Percentiles rank a stretch among this genome's conserved stretches.
These are phyloP conservation scores for Luidia sarsii DNA, from an alignment of 53 echinoderm and acorn worm genomes.

Conservation along the genomic window DNA sequence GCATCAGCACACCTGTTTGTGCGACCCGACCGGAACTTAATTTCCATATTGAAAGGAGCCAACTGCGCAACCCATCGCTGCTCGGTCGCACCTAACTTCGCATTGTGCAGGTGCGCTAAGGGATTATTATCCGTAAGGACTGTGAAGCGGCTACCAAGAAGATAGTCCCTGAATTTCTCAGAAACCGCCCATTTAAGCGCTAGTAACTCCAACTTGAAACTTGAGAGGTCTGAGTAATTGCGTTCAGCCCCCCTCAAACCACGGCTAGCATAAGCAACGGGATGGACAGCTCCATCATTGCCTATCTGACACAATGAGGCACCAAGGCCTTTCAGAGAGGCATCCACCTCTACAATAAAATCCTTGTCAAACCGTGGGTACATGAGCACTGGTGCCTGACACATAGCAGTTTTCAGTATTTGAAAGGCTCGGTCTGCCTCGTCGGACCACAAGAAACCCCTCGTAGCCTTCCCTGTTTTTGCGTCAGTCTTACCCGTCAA, in stretches of 20 bases:
- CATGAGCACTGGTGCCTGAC: neutral
- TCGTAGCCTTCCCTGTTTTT: no score
- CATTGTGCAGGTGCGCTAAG: neutral
- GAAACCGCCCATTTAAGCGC: conserved; percentile 49
- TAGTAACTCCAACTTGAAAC: conserved; percentile 36
- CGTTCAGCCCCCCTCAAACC: no score
- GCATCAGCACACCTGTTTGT: conserved; percentile 52
- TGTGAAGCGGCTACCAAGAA: neutral
- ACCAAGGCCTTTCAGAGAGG: no score
- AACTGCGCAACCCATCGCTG: conserved; percentile 67
- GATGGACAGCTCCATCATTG: neutral
- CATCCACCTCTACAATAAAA: no score
- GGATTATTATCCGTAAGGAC: conserved; percentile 35
- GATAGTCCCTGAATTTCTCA: conserved; percentile 27
- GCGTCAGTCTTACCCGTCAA: no score
- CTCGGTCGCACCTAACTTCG: conserved; percentile 58
- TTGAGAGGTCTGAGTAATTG: no score
- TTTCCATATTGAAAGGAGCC: conserved; percentile 52
- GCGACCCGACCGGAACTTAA: conserved; percentile 55
- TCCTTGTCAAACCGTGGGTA: no score
- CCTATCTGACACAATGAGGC: neutral
- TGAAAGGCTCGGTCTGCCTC: neutral
- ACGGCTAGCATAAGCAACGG: conserved; percentile 29
- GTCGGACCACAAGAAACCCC: no score
- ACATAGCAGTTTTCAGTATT: neutral